phyloP scores from a whole-genome alignment of 1,140 invertebrate genomes.

The Micrasema longulum region DNA sequence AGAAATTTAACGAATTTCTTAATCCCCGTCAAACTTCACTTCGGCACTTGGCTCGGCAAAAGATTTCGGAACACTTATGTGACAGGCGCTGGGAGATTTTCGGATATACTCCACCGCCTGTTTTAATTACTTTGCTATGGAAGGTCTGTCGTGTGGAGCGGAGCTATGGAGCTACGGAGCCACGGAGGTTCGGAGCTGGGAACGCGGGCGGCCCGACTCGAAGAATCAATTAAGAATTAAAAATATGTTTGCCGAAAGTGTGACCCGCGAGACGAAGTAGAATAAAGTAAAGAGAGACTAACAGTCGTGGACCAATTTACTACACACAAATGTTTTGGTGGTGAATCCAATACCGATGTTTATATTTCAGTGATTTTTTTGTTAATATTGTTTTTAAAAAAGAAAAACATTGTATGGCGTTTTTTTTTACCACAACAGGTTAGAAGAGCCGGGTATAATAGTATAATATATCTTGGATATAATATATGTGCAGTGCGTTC shows the following conservation, averaged over 20 bases:
- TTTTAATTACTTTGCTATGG: conserved; percentile 29
- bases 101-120: conserved; percentile 13
- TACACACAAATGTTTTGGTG: no score
- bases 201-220: no score
- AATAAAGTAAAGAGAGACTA: no score
- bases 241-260: conserved; percentile 51
- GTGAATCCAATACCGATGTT: no score
- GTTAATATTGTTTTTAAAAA: no score
- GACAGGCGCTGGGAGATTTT: conserved; percentile 19
- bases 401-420: no score
- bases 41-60: conserved; percentile 1
- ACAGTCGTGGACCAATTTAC: no score
- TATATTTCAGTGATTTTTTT: no score
- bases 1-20: conserved; percentile 24
- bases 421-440: no score
- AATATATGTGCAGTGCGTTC: no score
- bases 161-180: conserved; percentile 6
- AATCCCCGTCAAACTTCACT: conserved; percentile 15
- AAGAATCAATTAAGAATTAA: conserved; percentile 52
- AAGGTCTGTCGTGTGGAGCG: not conserved
- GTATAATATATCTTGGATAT: no score
- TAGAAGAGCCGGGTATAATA: no score
- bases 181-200: conserved; percentile 17
- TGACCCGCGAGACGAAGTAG: conserved; percentile 23
- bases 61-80: conserved; percentile 15